Evolutionary conservation across 2,888 invertebrate genomes (phyloP), one percentile per base, ranked within the genome.

Genomic region (Mesoligia furuncula): DNA sequence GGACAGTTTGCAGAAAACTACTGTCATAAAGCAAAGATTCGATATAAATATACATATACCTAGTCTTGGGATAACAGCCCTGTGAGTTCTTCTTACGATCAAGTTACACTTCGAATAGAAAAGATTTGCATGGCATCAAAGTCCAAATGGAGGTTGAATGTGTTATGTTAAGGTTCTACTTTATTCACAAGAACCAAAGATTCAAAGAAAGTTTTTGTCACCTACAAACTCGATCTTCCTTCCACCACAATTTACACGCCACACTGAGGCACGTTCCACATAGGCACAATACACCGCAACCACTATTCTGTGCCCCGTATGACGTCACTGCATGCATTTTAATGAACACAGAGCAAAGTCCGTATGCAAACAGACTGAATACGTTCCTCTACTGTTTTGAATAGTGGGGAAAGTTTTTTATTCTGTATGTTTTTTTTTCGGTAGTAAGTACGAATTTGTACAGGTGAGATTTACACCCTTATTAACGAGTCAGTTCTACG

Each of bases 271-370:
- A 54, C 48, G 64, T 45, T 20, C 61, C 42, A 88, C 85, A 79
- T 89, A 91, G 84, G 88, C 71, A 84, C 72, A 74, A 77, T 71
- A 85, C 75, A 61, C 36, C 78, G 65, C 74, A 68, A 36, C 54
- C 20, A 66, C 76, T 83, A 84, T 77, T 90, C 89, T 88, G 42
- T 90, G 86, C 51, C 57, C 54, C 24, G 57, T 75, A 74, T 84
- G 87, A 89, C 90, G 90, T 89, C 91, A 91, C 90, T 92, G 93
- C 95, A 94, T 95, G 93, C 94, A 95, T 95, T 95, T 95, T 95
- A 95, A 95, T 95, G 95, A 95, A 92, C 86, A 88, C 85, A 85
- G 90, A 90, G 88, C 91, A 90, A 87, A 87, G 90, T 88, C 87
- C 91, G 89, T 91, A 92, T 93, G 92, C 91, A 45, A 45, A 45